Conservation (phyloP, 2,888 invertebrate genomes). For the Ferrisia virgata region DNA sequence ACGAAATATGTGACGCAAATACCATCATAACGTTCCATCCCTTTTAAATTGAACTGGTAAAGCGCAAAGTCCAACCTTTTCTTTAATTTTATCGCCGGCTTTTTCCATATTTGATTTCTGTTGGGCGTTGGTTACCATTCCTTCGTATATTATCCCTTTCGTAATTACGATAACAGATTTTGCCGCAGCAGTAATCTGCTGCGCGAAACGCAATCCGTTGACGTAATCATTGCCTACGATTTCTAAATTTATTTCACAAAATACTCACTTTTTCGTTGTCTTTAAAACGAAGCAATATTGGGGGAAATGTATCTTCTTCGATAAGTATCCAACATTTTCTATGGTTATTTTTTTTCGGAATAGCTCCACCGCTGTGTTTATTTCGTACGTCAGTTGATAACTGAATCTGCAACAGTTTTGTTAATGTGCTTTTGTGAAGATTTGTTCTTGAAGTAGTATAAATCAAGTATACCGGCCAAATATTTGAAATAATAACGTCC, state of each 20-base stretch:
- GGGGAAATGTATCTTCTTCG: neutral
- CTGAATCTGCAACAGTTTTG: too few relatives aligned
- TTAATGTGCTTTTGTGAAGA: too few relatives aligned
- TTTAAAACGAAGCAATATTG: neutral
- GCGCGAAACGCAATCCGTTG: neutral
- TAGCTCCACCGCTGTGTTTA: too few relatives aligned
- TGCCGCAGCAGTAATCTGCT: neutral
- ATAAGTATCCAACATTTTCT: too few relatives aligned
- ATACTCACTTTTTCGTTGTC: neutral
- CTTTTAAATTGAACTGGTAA: slow-evolving; percentile 1
- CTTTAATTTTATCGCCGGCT: neutral
- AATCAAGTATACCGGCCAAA: too few relatives aligned
- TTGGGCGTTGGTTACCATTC: neutral
- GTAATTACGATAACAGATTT: neutral
- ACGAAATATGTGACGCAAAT: slow-evolving; percentile 6
- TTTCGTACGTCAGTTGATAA: too few relatives aligned
- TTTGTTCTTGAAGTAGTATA: too few relatives aligned
- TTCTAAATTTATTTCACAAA: neutral
- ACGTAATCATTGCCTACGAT: neutral
- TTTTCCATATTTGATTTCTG: neutral
- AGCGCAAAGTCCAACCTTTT: neutral
- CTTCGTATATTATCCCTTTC: neutral
- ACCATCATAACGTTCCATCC: neutral
- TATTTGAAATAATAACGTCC: too few relatives aligned
- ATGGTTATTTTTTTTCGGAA: too few relatives aligned